A percentile compares a stretch with the other conserved stretches of the same genome.
These are phyloP conservation scores for Pollicipes pollicipes DNA, from an alignment of 1,140 invertebrate species.

Conservation along the genomic window DNA sequence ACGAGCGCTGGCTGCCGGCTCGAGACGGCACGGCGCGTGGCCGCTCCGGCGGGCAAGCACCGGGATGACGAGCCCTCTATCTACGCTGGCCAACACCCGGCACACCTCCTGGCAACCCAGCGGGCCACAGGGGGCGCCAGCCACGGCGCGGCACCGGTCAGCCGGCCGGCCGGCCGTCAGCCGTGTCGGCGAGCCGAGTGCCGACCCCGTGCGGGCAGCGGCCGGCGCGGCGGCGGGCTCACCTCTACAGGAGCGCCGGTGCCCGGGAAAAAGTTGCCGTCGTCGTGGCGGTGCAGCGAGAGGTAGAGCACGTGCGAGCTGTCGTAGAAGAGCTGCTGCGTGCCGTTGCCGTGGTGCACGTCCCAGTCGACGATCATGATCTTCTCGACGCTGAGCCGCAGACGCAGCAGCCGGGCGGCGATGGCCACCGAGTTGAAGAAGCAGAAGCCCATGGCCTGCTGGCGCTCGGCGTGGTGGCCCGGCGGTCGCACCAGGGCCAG, in stretches of 20 bases:
- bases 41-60: no score
- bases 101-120: no score
- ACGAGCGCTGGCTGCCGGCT: no score
- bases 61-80: no score
- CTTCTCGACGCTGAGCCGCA: slow-evolving; percentile 61
- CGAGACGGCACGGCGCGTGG: no score
- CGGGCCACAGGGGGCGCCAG: no score
- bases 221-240: no score
- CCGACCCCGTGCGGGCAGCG: no score
- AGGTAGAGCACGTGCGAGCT: slow-evolving; percentile 88
- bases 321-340: slow-evolving; percentile 95
- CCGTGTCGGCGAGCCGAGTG: no score
- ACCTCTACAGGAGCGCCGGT: slow-evolving; percentile 75
- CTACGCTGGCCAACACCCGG: no score
- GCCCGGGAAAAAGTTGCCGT: slow-evolving; percentile 98
- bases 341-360: slow-evolving; percentile 98
- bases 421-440: slow-evolving; percentile 99
- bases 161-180: no score
- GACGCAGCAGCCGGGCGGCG: slow-evolving; percentile 72
- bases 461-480: slow-evolving; percentile 92
- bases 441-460: slow-evolving; percentile 98
- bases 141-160: no score
- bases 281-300: slow-evolving; percentile 96
- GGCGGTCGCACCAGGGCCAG: slow-evolving; percentile 80
- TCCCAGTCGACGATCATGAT: slow-evolving; percentile 40